These are phyloP conservation scores for Muntiacus reevesi DNA, from an alignment of 2,113 vertebrate genomes.

Conservation along the genomic window DNA sequence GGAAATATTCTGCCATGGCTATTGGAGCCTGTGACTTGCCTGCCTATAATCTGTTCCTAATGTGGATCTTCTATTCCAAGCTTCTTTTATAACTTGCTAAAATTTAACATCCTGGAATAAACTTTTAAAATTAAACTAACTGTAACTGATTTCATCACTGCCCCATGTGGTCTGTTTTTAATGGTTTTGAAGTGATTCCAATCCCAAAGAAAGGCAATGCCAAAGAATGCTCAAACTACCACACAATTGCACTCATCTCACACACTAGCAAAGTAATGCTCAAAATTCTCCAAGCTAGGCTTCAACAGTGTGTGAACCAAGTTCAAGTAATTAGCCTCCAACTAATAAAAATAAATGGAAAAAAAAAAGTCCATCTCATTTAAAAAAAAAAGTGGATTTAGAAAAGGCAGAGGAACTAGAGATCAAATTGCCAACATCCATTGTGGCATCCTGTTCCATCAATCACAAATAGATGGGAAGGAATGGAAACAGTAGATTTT, in stretches of 20 bases:
- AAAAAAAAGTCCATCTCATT: too few species aligned
- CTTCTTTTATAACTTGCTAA: not conserved
- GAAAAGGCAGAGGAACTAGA: not conserved
- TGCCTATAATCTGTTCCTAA: not conserved
- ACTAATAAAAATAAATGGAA: too few species aligned
- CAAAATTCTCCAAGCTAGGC: not conserved
- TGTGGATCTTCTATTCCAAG: not conserved
- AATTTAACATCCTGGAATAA: not conserved
- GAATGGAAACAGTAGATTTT: too few species aligned
- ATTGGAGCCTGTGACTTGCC: not conserved
- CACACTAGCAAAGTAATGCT: not conserved
- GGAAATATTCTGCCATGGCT: not conserved
- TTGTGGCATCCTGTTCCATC: too few species aligned
- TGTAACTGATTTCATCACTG: not conserved
- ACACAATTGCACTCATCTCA: not conserved
- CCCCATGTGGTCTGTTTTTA: not conserved
- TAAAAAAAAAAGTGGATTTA: not conserved
- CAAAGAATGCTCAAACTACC: not conserved
- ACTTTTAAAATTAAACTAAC: not conserved
- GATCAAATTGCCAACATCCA: not conserved
- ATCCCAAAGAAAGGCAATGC: not conserved
- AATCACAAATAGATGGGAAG: too few species aligned
- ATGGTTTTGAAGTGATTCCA: not conserved
- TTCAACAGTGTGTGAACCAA: fast-evolving
- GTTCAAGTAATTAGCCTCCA: not conserved